Percentiles rank a stretch among this genome's conserved stretches.
Evolutionary conservation across 2,113 vertebrate species (phyloP).

Genomic region (Myotis brandtii): DNA sequence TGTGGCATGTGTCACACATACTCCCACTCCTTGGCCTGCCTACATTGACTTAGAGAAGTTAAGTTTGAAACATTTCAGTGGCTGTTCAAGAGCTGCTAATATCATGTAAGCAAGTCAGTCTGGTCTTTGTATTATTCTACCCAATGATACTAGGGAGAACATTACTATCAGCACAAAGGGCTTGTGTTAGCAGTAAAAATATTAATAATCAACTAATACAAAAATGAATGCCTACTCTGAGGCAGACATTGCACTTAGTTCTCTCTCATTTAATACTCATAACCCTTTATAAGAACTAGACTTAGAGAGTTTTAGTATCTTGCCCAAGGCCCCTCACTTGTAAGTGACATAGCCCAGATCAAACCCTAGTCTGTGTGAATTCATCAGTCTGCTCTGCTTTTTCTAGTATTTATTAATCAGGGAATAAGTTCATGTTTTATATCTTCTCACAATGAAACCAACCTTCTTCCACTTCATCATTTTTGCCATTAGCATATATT

Average conservation of each 20-base stretch:
- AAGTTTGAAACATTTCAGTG: background rate
- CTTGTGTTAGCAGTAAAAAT: background rate
- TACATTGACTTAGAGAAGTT: background rate
- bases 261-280: background rate
- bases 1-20: background rate
- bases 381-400: background rate
- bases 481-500: background rate
- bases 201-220: background rate
- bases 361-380: background rate
- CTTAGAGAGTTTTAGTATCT: background rate
- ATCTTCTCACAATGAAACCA: slow-evolving; percentile 11
- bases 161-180: background rate
- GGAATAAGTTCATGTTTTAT: background rate
- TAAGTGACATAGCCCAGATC: background rate
- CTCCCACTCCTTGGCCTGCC: background rate
- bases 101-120: background rate
- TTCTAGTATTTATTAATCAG: background rate
- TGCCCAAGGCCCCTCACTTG: background rate
- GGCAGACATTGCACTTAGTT: background rate
- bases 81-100: background rate
- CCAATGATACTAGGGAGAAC: background rate
- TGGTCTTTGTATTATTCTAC: background rate
- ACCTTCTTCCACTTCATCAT: background rate
- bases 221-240: background rate
- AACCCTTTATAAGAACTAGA: slow-evolving; percentile 20